Evolutionary conservation across 2,888 invertebrate species (phyloP), one percentile per base, ranked within the genome.

Genomic region (Drosophila borealis): DNA sequence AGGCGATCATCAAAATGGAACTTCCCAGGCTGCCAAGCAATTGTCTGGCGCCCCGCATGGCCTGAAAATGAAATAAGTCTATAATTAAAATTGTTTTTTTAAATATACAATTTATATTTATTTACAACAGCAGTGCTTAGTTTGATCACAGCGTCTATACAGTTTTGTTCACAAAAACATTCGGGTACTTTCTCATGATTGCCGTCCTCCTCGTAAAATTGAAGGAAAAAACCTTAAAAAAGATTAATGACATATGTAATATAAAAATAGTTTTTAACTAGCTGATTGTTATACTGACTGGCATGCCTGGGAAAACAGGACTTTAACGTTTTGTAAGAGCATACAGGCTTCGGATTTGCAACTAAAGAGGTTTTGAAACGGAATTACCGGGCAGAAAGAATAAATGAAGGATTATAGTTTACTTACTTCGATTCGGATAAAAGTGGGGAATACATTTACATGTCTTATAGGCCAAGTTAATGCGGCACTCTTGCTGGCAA

Each of bases 361-460:
- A 90, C 91, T 91, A 80, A 56, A 5, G 0, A 6, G 19, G 8
- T n/a, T 9, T 39, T 3, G 29, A 29, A 8, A 29, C 21, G 21
- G 29, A 8, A 13, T 29, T 5, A n/a, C 29, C 9, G 10, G 8
- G 1, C 3, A n/a, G 6, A 0, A 2, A 2, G 17, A 8, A 9
- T 6, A 17, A 3, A 3, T 6, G 8, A 6, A 21, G 0, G 17
- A 10, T 0, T 34, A 13, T 9, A 39, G 6, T 45, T 33, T 3
- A 39, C 82, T 79, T 72, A 91, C 92, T 81, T 51, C 80, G 80
- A 73, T 92, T 93, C 1, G 92, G 92, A 81, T 92, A 93, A 67
- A 93, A 93, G 70, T 93, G 92, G 3, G 92, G 93, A 71, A 93
- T 92, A 42, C 92, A 93, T 69, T 90, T 88, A 57, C 93, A 93